Evolutionary conservation across 1,140 invertebrate species (phyloP).

Genomic region (Dendroctonus ponderosae): DNA sequence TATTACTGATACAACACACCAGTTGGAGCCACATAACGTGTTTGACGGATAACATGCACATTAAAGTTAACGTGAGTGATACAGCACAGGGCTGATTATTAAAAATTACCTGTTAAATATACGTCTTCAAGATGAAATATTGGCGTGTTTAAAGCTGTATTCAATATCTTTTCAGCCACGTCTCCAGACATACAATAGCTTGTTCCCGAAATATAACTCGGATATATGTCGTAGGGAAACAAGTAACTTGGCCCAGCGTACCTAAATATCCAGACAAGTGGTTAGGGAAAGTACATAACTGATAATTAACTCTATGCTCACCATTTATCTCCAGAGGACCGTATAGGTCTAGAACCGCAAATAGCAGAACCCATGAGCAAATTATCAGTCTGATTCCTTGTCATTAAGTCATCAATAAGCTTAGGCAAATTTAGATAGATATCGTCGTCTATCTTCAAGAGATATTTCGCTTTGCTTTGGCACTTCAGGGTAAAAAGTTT

Average conservation of each 20-base stretch:
- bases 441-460: conserved; percentile 84
- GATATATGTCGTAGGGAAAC: conserved; percentile 71
- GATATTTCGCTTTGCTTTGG: conserved; percentile 55
- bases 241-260: conserved; percentile 75
- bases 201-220: conserved; percentile 81
- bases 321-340: conserved; percentile 75
- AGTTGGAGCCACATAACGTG: no score
- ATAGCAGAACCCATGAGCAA: conserved; percentile 72
- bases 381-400: conserved; percentile 48
- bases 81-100: no score
- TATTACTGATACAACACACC: no score
- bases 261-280: conserved; percentile 50
- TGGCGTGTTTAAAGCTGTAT: conserved; percentile 65
- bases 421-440: conserved; percentile 74
- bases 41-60: no score
- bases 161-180: conserved; percentile 66
- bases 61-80: no score
- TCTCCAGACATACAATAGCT: conserved; percentile 78
- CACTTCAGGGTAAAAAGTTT: conserved; percentile 76
- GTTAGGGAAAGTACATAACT: background rate
- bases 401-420: conserved; percentile 50
- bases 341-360: conserved; percentile 69
- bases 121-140: conserved; percentile 83
- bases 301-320: conserved; percentile 47
- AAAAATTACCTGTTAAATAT: conserved; percentile 71